A percentile compares a stretch with the other conserved stretches of the same genome.
Conservation (phyloP, 2,797 vertebrate genomes). For the Pelobates cultripes region DNA sequence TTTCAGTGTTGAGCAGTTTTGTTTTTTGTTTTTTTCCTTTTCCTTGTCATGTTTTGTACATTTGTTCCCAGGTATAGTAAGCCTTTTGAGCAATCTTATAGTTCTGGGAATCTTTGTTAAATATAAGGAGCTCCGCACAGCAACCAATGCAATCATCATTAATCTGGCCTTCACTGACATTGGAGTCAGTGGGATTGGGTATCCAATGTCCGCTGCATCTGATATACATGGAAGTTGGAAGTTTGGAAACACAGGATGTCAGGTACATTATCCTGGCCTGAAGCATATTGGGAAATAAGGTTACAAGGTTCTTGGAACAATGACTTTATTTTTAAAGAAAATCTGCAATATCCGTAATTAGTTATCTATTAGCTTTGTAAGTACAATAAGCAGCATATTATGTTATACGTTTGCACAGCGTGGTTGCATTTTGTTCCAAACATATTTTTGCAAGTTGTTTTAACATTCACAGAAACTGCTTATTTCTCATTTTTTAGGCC, state of each 20-base stretch:
- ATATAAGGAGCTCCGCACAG: constrained; percentile 90
- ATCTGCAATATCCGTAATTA: too few relatives aligned
- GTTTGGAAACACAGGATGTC: constrained; percentile 91
- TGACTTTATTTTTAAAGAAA: too few relatives aligned
- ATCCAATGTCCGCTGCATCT: constrained; percentile 96
- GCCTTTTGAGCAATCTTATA: constrained; percentile 89
- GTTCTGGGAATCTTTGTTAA: constrained; percentile 94
- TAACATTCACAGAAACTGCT: too few relatives aligned
- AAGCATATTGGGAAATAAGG: neutral
- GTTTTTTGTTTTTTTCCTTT: too few relatives aligned
- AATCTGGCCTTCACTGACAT: constrained; percentile 95
- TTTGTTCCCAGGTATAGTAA: constrained; percentile 81
- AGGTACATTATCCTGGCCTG: constrained; percentile 74
- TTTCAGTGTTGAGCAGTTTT: too few relatives aligned
- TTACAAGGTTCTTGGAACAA: too few relatives aligned
- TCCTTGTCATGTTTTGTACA: neutral
- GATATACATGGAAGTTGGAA: constrained; percentile 95
- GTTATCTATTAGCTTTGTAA: too few relatives aligned
- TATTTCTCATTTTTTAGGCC: too few relatives aligned
- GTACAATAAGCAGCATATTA: too few relatives aligned
- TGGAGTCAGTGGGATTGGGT: constrained; percentile 93
- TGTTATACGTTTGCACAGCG: too few relatives aligned
- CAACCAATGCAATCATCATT: constrained; percentile 94
- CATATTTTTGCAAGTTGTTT: too few relatives aligned
- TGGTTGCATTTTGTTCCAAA: too few relatives aligned